A percentile compares a stretch with the other conserved stretches of the same genome.
phyloP scores from a whole-genome alignment of 2,888 invertebrate genomes.

The Drosophila nigricruria region DNA sequence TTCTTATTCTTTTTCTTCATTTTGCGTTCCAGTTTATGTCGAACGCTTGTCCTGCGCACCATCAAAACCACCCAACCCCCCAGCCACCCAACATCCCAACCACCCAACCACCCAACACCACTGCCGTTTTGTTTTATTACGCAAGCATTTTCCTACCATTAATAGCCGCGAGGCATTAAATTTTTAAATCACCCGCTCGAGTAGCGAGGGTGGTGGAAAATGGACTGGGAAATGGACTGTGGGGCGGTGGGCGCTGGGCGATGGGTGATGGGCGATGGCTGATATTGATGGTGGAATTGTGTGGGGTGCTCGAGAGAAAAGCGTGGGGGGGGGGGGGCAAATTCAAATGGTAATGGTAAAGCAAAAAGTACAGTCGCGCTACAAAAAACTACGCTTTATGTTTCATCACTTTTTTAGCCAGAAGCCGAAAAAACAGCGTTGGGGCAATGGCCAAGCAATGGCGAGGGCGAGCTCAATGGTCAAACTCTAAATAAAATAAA shows the following conservation, averaged over 20 bases:
- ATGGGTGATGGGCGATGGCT: conserved; percentile 7
- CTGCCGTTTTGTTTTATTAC: conserved; percentile 77
- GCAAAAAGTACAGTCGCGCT: conserved; percentile 61
- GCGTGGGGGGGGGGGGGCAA: neutral
- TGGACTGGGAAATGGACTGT: conserved; percentile 15
- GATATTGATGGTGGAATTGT: conserved; percentile 28
- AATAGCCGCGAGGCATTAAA: conserved; percentile 81
- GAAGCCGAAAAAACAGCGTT: neutral
- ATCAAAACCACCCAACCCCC: conserved; percentile 29
- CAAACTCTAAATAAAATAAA: neutral
- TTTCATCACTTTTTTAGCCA: conserved; percentile 23
- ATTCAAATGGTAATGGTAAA: conserved; percentile 54
- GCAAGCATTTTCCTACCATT: conserved; percentile 80
- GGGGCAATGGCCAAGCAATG: too few relatives aligned
- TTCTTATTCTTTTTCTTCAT: conserved; percentile 34
- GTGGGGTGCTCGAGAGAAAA: neutral
- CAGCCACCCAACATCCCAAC: conserved; percentile 5
- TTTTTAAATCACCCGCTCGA: conserved; percentile 75
- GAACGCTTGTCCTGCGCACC: conserved; percentile 7
- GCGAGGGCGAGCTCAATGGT: neutral
- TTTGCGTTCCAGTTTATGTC: conserved; percentile 20
- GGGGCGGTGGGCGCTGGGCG: neutral
- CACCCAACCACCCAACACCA: conserved; percentile 11
- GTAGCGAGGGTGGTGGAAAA: conserved; percentile 18
- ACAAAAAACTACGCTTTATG: conserved; percentile 58